These are phyloP conservation scores for Bemisia tabaci DNA, from an alignment of 1,140 invertebrate genomes.

Conservation along the genomic window DNA sequence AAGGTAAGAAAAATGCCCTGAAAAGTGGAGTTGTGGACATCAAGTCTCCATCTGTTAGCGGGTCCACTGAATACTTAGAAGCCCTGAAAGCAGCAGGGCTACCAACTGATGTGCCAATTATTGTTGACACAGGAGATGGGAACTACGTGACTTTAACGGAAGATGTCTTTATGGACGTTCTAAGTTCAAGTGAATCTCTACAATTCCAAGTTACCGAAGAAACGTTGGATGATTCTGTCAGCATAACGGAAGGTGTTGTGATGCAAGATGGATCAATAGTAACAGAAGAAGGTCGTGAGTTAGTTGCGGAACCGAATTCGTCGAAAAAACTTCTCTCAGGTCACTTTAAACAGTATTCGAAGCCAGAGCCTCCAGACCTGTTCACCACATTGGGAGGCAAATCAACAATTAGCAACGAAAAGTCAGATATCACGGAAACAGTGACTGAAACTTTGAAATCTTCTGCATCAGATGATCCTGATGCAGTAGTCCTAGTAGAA, in stretches of 20 bases:
- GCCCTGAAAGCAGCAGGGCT: slow-evolving; percentile 38
- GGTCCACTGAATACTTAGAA: slow-evolving; percentile 30
- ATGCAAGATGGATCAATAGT: background rate
- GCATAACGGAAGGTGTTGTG: background rate
- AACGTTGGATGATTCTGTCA: background rate
- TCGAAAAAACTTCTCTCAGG: background rate
- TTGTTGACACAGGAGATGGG: slow-evolving; percentile 39
- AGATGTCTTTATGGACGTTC: slow-evolving; percentile 36
- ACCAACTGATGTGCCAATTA: slow-evolving; percentile 37
- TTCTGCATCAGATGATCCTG: background rate
- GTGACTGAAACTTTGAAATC: background rate
- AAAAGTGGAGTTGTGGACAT: background rate
- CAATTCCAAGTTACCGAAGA: slow-evolving; percentile 37
- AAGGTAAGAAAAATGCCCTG: slow-evolving; percentile 13
- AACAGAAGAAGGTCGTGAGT: background rate
- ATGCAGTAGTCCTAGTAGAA: background rate
- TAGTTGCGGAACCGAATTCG: background rate
- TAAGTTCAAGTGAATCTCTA: slow-evolving; percentile 38
- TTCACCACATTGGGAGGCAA: background rate
- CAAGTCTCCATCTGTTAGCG: slow-evolving; percentile 2
- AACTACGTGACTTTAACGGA: slow-evolving; percentile 40
- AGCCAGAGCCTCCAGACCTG: background rate
- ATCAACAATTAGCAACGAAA: background rate
- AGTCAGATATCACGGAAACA: background rate
- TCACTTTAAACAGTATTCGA: background rate